Evolutionary conservation across 1,140 invertebrate species (phyloP), one percentile per base, ranked within the genome.

Genomic region (Zaprionus capensis): DNA sequence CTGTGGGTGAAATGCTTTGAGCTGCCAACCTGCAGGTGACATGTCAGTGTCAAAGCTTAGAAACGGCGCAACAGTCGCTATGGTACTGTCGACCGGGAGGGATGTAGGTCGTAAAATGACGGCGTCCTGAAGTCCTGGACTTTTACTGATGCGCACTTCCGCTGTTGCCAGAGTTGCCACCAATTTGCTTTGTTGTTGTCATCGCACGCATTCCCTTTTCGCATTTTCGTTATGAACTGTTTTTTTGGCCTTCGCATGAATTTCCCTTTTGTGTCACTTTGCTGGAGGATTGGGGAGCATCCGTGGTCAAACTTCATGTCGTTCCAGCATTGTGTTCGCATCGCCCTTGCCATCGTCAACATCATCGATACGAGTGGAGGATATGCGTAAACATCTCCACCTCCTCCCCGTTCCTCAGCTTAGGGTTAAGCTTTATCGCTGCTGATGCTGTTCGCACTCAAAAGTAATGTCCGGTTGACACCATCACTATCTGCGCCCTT

Each of bases 161-260:
- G 68, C 28, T 63, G 44, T 69, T 70, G 38, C 12, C 65, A 67
- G 65, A 53, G 51, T 56, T 61, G 44, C 78, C 78, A 80, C 71
- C 78, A 80, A 80, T 80, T 80, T 81, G 78, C 78, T 80, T 76
- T 81, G 79, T 81, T 81, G 79, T 81, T 81, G 79, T 64, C 69
- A 51, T n/a, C 41, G n/a, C 68, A 57, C 69, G 59, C 68, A 49
- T 70, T 44, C 56, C 34, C 61, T 84, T 84, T 66, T 78, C 57
- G 41, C 64, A 76, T 66, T 72, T 76, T 66, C 24, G 22, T 31
- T 56, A 56, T 56, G 56, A 55, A 28, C 38, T 67, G 59, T 71
- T 67, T 56, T 56, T 71, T 68, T 67, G 31, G 31, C 46, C 2
- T 12, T 34, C 49, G 20, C 15, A 34, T 28, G 28, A 38, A 11